phyloP scores from a whole-genome alignment of 2,113 vertebrate genomes.

The Tragelaphus scriptus region DNA sequence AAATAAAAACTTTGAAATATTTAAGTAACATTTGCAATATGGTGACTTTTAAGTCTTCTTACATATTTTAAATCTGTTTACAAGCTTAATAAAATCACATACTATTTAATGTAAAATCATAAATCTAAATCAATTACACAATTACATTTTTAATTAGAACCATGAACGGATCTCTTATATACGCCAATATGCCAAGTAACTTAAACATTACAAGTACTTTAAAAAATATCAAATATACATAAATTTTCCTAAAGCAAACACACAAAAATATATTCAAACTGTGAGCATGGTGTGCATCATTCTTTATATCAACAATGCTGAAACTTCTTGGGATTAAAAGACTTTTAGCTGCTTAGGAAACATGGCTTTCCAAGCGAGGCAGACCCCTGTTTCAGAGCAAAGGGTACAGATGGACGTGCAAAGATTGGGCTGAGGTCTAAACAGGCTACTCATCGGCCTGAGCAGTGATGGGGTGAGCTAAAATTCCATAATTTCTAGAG shows the following conservation, averaged over 20 bases:
- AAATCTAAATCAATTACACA: neutral
- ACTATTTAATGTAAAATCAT: conserved; percentile 16
- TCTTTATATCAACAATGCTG: neutral
- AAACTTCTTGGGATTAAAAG: neutral
- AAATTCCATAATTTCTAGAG: neutral
- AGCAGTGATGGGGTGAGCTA: neutral
- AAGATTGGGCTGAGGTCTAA: neutral
- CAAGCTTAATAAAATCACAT: neutral
- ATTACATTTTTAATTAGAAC: neutral
- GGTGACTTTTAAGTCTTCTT: neutral
- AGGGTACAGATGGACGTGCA: neutral
- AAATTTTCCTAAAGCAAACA: neutral
- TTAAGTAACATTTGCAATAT: neutral
- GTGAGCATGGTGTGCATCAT: neutral
- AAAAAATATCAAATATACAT: neutral
- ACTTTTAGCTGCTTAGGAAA: neutral
- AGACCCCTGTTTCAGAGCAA: neutral
- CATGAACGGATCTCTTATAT: neutral
- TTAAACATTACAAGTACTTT: neutral
- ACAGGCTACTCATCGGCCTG: neutral
- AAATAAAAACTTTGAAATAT: conserved; percentile 10
- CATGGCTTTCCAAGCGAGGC: neutral
- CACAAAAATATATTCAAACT: neutral
- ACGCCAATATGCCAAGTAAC: neutral
- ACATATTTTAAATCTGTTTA: neutral